Conservation (phyloP, 2,888 invertebrate species). For the Poecilobothrus nobilitatus region DNA sequence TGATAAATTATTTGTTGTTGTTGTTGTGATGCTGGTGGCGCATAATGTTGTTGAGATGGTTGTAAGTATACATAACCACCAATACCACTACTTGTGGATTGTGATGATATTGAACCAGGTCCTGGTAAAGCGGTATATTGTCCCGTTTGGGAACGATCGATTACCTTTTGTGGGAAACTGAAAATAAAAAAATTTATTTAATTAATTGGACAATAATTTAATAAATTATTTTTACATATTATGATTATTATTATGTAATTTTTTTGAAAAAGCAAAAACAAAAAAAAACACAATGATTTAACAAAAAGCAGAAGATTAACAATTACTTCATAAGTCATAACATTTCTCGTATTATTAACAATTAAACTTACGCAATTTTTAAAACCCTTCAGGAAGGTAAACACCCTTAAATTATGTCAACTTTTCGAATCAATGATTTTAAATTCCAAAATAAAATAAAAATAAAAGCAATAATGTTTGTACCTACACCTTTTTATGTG, state of each 20-base stretch:
- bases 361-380: not conserved
- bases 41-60: conserved; percentile 34
- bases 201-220: conserved; percentile 2
- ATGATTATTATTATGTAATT: too few species aligned
- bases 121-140: conserved; percentile 35
- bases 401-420: conserved; percentile 1
- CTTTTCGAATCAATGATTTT: not conserved
- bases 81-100: conserved; percentile 27
- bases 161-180: conserved; percentile 44
- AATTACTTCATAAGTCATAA: too few species aligned
- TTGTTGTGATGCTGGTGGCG: conserved; percentile 25
- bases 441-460: not conserved
- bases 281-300: too few species aligned
- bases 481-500: too few species aligned
- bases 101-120: conserved; percentile 31
- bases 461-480: not conserved
- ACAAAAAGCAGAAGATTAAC: too few species aligned
- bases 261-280: too few species aligned
- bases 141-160: conserved; percentile 36
- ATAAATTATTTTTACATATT: too few species aligned
- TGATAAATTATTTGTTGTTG: conserved; percentile 38
- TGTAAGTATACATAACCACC: conserved; percentile 43
- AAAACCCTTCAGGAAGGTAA: not conserved
- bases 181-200: conserved; percentile 21
- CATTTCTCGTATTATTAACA: too few species aligned